Conservation (phyloP, 2,113 vertebrate species). For the Lepidothrix coronata region DNA sequence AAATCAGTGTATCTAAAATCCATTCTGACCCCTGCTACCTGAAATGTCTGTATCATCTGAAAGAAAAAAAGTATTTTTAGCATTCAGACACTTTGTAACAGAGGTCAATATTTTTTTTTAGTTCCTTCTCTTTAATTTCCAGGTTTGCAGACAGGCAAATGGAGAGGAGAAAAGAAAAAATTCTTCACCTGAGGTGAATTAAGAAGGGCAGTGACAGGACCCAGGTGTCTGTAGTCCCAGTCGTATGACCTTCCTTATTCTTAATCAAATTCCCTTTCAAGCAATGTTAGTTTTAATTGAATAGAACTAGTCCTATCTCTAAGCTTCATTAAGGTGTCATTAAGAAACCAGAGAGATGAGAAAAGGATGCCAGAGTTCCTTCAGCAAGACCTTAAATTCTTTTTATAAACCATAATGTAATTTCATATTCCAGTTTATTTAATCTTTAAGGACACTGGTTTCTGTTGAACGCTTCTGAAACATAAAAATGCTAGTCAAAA, state of each 20-base stretch:
- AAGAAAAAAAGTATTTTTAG: background rate
- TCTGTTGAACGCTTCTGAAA: background rate
- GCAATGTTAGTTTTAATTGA: background rate
- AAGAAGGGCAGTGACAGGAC: background rate
- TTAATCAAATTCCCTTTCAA: conserved; percentile 12
- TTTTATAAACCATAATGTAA: background rate
- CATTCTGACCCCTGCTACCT: background rate
- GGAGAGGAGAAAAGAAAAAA: background rate
- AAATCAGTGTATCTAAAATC: background rate
- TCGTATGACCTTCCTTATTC: background rate
- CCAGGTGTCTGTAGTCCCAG: background rate
- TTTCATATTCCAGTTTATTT: conserved; percentile 2
- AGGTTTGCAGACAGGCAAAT: background rate
- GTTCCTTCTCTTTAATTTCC: background rate
- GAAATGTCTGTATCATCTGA: background rate
- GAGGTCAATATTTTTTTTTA: background rate
- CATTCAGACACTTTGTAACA: background rate
- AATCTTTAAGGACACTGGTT: background rate
- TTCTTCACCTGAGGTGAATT: background rate
- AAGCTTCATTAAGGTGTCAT: background rate
- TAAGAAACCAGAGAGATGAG: conserved; percentile 4
- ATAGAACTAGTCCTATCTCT: background rate
- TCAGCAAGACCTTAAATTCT: background rate
- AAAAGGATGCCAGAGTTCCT: background rate
- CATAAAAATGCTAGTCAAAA: background rate